These are phyloP conservation scores for Ceraclea dissimilis DNA, from an alignment of 2,888 invertebrate genomes.

Conservation along the genomic window DNA sequence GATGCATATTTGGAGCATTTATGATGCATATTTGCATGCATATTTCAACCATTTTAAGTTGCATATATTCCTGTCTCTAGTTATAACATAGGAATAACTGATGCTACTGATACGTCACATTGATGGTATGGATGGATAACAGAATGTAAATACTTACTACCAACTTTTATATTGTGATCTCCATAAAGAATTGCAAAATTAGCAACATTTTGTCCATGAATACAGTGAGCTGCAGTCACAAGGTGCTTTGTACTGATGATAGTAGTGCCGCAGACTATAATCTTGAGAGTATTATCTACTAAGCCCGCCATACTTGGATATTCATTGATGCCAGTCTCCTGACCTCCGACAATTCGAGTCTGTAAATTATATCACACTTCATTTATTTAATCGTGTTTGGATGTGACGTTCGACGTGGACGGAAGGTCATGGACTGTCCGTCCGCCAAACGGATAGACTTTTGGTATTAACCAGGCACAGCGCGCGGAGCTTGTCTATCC, in stretches of 20 bases:
- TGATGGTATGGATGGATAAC: no score
- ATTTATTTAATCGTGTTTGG: neutral
- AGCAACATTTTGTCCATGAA: conserved; percentile 28
- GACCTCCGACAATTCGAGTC: conserved; percentile 43
- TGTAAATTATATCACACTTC: conserved; percentile 22
- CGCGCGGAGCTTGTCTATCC: no score
- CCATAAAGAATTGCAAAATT: conserved; percentile 42
- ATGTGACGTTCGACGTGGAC: no score
- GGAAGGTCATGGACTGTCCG: no score
- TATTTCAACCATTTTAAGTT: no score
- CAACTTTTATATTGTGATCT: conserved; percentile 37
- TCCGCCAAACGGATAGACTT: no score
- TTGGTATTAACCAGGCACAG: no score
- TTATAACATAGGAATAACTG: no score
- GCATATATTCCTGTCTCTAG: no score
- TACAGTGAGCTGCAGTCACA: conserved; percentile 52
- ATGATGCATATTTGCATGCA: no score
- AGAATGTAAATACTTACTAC: conserved; percentile 15
- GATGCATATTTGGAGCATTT: no score
- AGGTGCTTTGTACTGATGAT: conserved; percentile 42
- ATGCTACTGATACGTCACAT: no score
- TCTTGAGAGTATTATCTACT: conserved; percentile 27
- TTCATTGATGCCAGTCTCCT: conserved; percentile 36
- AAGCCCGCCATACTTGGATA: conserved; percentile 38
- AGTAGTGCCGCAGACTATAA: conserved; percentile 48